A percentile compares a stretch with the other conserved stretches of the same genome.
These are phyloP conservation scores for Salmo trutta DNA, from an alignment of 2,797 vertebrate genomes.

Conservation along the genomic window DNA sequence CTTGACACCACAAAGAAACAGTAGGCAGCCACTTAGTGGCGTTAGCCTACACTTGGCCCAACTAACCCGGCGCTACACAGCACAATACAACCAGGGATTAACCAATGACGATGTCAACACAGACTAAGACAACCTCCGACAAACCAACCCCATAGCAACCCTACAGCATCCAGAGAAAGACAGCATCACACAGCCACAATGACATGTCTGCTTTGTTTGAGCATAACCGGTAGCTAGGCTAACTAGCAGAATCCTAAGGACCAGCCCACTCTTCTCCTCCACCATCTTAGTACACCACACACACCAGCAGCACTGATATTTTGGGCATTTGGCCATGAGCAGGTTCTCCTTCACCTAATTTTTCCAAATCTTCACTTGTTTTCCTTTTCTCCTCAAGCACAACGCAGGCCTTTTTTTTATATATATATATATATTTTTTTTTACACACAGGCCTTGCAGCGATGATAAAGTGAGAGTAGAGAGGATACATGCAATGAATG, in stretches of 20 bases:
- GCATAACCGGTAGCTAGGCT: slow-evolving; percentile 5
- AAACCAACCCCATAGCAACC: background rate
- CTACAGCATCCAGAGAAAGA: slow-evolving; percentile 3
- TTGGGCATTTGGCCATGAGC: background rate
- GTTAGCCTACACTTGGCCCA: background rate
- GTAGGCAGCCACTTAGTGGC: slow-evolving; percentile 19
- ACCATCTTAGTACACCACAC: background rate
- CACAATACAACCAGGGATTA: slow-evolving; percentile 16
- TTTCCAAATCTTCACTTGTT: background rate
- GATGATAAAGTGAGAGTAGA: slow-evolving; percentile 31
- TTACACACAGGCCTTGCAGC: slow-evolving; percentile 12
- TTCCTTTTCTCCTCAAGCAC: slow-evolving; percentile 11
- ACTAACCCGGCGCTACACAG: background rate
- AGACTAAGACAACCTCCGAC: background rate
- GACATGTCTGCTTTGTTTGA: slow-evolving; percentile 42
- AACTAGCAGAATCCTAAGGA: background rate
- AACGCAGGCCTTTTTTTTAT: slow-evolving; percentile 16
- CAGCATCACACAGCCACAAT: slow-evolving; percentile 1
- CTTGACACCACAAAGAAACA: slow-evolving; percentile 42
- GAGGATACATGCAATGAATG: slow-evolving; percentile 12
- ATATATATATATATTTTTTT: too few relatives aligned
- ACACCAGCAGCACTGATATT: background rate
- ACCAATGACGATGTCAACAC: slow-evolving; percentile 8
- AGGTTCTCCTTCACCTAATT: background rate
- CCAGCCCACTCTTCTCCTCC: background rate